Percentiles rank a stretch among this genome's conserved stretches.
phyloP scores from a whole-genome alignment of 2,888 invertebrate species.

The Pharmacophagus antenor region DNA sequence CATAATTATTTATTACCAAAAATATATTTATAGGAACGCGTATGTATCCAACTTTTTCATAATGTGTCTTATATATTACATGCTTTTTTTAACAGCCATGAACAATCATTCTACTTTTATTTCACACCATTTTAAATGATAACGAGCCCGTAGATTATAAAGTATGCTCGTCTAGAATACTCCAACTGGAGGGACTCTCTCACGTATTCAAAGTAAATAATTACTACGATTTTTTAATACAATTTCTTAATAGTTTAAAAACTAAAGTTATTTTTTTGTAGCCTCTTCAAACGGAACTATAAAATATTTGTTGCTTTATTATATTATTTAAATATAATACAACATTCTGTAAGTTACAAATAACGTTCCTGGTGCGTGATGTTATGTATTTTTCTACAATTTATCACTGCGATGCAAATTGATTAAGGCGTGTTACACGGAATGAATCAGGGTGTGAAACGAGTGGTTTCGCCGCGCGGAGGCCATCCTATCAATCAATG shows the following conservation, averaged over 20 bases:
- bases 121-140: no score
- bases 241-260: no score
- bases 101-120: no score
- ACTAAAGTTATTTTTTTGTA: no score
- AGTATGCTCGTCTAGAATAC: no score
- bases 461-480: constrained; percentile 39
- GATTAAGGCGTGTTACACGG: constrained; percentile 30
- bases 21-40: not conserved
- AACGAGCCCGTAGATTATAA: no score
- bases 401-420: constrained; percentile 24
- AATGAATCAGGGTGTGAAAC: constrained; percentile 44
- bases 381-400: constrained; percentile 7
- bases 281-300: not conserved
- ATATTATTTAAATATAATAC: not conserved
- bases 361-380: no score
- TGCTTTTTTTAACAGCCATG: no score
- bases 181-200: no score
- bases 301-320: not conserved
- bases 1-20: no score
- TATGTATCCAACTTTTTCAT: not conserved
- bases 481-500: constrained; percentile 72
- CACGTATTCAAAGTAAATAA: no score
- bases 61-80: not conserved
- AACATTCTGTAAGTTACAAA: not conserved
- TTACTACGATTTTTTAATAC: no score